A percentile compares a stretch with the other conserved stretches of the same genome.
phyloP scores from a whole-genome alignment of 2,888 invertebrate genomes.

The Pseudoips prasinana region DNA sequence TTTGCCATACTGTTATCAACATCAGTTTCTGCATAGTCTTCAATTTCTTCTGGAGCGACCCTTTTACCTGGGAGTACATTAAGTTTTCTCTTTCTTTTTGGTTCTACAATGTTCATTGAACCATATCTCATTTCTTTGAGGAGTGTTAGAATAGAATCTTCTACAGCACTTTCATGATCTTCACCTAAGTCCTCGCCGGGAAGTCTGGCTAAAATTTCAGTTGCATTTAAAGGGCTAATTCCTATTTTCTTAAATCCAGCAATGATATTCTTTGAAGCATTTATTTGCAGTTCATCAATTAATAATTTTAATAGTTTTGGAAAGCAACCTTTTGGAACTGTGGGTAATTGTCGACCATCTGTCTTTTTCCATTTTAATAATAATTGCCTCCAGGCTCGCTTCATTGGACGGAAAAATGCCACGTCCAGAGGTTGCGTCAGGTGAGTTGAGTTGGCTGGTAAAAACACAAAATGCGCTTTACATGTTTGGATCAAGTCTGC shows the following conservation, averaged over 20 bases:
- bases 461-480: constrained; percentile 41
- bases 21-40: constrained; percentile 12
- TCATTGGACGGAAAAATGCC: constrained; percentile 42
- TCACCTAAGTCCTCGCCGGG: constrained; percentile 9
- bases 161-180: constrained; percentile 8
- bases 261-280: constrained; percentile 18
- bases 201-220: constrained; percentile 18
- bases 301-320: constrained; percentile 21
- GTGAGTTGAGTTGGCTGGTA: constrained; percentile 45
- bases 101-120: constrained; percentile 12
- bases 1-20: constrained; percentile 7
- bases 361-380: constrained; percentile 28
- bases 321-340: constrained; percentile 26
- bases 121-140: constrained; percentile 17
- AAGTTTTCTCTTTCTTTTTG: constrained; percentile 19
- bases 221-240: constrained; percentile 19
- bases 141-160: constrained; percentile 10
- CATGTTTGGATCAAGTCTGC: constrained; percentile 27
- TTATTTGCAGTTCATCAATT: constrained; percentile 12
- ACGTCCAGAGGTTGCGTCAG: constrained; percentile 42
- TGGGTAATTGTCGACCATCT: constrained; percentile 16
- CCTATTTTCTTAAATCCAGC: constrained; percentile 29
- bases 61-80: constrained; percentile 20
- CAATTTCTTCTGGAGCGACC: constrained; percentile 10
- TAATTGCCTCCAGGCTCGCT: constrained; percentile 31